A percentile compares a stretch with the other conserved stretches of the same genome.
Conservation (phyloP, 2,797 vertebrate species). For the Sorex maritimensis region DNA sequence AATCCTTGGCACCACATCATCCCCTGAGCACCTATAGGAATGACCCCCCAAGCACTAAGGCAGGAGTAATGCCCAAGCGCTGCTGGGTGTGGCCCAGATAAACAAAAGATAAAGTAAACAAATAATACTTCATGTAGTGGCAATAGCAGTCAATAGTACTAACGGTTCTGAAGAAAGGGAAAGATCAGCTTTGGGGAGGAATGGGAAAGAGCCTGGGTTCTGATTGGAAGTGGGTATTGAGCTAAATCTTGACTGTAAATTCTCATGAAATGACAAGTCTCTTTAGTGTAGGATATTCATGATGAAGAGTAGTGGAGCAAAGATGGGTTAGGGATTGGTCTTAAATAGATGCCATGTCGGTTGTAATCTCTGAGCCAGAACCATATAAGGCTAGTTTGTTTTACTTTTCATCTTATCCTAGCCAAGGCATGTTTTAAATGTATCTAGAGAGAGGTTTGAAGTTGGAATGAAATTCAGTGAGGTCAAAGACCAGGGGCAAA, state of each 20-base stretch:
- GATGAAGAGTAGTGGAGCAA: neutral
- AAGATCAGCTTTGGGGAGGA: slow-evolving; percentile 32
- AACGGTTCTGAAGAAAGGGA: neutral
- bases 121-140: neutral
- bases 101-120: too few species aligned
- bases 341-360: neutral
- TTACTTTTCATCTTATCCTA: slow-evolving; percentile 37
- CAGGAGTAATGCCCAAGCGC: too few species aligned
- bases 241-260: neutral
- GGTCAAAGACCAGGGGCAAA: slow-evolving; percentile 35
- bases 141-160: neutral
- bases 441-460: slow-evolving; percentile 47
- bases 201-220: neutral
- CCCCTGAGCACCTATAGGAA: too few species aligned
- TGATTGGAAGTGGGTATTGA: neutral
- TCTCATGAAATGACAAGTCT: slow-evolving; percentile 33
- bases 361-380: neutral
- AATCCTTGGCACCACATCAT: too few species aligned
- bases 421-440: neutral
- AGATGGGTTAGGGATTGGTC: neutral
- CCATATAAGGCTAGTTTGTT: neutral
- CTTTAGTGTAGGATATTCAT: neutral
- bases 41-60: too few species aligned
- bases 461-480: slow-evolving; percentile 10
- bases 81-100: too few species aligned